phyloP scores from a whole-genome alignment of 2,113 vertebrate species.

The Lontra canadensis region DNA sequence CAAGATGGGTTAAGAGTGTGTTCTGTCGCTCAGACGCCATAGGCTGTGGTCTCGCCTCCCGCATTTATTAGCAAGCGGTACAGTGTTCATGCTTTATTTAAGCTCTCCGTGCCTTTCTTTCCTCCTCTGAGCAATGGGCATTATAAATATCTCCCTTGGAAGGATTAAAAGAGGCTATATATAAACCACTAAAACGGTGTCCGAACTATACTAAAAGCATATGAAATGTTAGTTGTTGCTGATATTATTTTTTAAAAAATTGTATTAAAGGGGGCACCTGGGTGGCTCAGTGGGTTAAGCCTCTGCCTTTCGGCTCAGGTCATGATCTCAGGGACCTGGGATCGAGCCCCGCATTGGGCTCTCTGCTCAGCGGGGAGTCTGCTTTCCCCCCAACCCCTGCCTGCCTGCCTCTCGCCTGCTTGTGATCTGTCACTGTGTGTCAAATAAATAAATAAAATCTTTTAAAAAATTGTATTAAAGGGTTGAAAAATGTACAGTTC shows the following conservation, averaged over 20 bases:
- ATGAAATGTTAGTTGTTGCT: not conserved
- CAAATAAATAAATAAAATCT: too few species aligned
- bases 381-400: too few species aligned
- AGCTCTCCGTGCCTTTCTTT: not conserved
- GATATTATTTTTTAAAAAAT: not conserved
- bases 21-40: not conserved
- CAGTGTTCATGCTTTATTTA: not conserved
- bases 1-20: not conserved
- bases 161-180: not conserved
- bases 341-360: too few species aligned
- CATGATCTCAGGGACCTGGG: too few species aligned
- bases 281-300: too few species aligned
- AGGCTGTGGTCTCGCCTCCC: not conserved
- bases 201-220: not conserved
- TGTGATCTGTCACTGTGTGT: too few species aligned
- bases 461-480: not conserved
- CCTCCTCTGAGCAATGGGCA: not conserved
- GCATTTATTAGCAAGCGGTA: not conserved
- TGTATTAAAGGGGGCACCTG: not conserved
- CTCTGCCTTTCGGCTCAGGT: too few species aligned
- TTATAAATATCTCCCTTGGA: not conserved
- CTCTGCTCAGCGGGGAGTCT: too few species aligned
- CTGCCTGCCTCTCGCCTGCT: too few species aligned
- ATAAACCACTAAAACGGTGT: too few species aligned
- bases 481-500: not conserved